Evolutionary conservation across 92 coral and sea anemone genomes (phyloP), one percentile per base, ranked within the genome.

Genomic region (Epizoanthus scotinus): DNA sequence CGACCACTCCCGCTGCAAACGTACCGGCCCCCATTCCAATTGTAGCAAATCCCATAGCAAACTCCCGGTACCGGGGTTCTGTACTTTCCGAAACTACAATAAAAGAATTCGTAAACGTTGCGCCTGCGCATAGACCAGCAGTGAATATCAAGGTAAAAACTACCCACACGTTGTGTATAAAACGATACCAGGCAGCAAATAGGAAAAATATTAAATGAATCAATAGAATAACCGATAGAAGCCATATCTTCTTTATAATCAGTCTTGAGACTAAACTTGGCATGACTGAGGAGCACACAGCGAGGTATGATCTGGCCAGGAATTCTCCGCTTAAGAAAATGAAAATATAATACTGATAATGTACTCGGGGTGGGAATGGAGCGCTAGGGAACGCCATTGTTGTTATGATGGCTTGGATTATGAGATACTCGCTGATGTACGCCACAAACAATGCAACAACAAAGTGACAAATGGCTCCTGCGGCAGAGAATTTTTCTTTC

Each of bases 21-120:
- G 97, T 92, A 26, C 97, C 97, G 5, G 94, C 97, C 14, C 97
- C 97, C 97, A 92, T 92, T 19, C 97, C 97, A 62, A 92, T 90
- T 64, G 97, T 92, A 5, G 97, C 97, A 70, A 92, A 92, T 3
- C 97, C 97, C 97, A 92, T 92, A 20, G 97, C 91, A 68, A 92
- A 92, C 70, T 92, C 97, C 63, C 84, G 91, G 57, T 84, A 90
- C 29, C 85, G 73, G 40, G 91, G 84, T 40, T 83, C 88, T 10
- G 88, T 84, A 19, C 88, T 90, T 62, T 90, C 90, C 25, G 97
- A 92, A 21, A 92, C 97, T 21, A 90, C 90, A 5, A 92, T 92
- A 61, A 92, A 92, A 12, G 97, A 87, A 67, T 92, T 92, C 26
- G 94, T 86, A 65, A 92, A 92, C 6, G 94, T 93, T 54, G 97